A percentile compares a stretch with the other conserved stretches of the same genome.
These are phyloP conservation scores for Varanus salvator DNA, from an alignment of 2,113 vertebrate genomes.

Conservation along the genomic window DNA sequence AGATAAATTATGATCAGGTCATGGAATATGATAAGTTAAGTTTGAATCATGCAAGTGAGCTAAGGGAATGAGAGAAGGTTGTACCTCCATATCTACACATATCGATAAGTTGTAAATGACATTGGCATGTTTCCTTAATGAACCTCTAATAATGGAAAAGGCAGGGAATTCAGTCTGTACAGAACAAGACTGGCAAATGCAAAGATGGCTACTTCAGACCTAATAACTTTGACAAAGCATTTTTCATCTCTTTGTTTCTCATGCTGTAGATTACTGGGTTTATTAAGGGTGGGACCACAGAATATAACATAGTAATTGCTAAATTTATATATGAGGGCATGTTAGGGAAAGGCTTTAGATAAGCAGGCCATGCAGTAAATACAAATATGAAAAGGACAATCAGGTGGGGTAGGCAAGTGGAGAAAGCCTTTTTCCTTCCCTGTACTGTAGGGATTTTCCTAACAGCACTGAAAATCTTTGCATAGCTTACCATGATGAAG, in stretches of 20 bases:
- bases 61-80: too few species aligned
- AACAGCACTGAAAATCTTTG: neutral
- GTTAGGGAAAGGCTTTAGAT: neutral
- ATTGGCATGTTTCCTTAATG: too few species aligned
- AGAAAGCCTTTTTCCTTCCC: neutral
- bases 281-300: neutral
- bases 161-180: neutral
- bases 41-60: too few species aligned
- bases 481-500: neutral
- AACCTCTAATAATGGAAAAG: too few species aligned
- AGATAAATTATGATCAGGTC: too few species aligned
- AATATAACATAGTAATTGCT: neutral
- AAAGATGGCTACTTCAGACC: neutral
- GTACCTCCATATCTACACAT: too few species aligned
- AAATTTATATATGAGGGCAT: neutral
- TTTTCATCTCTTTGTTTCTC: slow-evolving; percentile 17
- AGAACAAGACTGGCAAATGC: neutral
- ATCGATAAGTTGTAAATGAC: too few species aligned
- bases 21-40: too few species aligned
- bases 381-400: neutral
- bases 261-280: slow-evolving; percentile 13
- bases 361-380: neutral
- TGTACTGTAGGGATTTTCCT: neutral
- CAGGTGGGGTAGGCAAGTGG: slow-evolving; percentile 5
- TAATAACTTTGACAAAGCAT: neutral